phyloP scores from a whole-genome alignment of 2,113 vertebrate genomes.

The Cyprinodon brontotheroides region DNA sequence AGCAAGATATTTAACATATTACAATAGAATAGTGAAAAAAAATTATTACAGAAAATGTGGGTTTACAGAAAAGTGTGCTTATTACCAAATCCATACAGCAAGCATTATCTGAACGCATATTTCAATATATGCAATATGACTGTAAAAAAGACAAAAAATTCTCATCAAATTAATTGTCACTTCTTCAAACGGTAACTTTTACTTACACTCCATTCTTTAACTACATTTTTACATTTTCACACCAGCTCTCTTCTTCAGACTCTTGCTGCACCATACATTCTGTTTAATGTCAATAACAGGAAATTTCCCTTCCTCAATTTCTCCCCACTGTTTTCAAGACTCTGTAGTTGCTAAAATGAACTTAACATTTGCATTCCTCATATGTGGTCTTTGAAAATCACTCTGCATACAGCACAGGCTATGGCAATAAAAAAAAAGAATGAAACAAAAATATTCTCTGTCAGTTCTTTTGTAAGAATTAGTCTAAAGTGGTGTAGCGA shows the following conservation, averaged over 20 bases:
- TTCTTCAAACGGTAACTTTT: no score
- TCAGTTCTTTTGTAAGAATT: slow-evolving; percentile 6
- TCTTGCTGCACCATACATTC: neutral
- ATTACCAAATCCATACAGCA: neutral
- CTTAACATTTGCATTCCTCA: slow-evolving; percentile 66
- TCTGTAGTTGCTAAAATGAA: slow-evolving; percentile 37
- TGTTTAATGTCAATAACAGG: slow-evolving; percentile 11
- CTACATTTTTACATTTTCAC: slow-evolving; percentile 14
- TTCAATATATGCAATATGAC: neutral
- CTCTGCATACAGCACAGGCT: slow-evolving; percentile 41
- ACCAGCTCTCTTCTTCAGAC: neutral
- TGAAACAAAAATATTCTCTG: slow-evolving; percentile 24
- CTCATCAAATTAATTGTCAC: neutral
- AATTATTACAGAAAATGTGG: neutral
- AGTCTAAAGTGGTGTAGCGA: slow-evolving; percentile 19
- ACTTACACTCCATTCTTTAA: neutral
- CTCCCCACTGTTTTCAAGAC: slow-evolving; percentile 15
- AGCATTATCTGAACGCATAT: neutral
- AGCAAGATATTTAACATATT: neutral
- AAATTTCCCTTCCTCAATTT: neutral
- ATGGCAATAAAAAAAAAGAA: slow-evolving; percentile 27
- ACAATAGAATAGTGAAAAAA: neutral
- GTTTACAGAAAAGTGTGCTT: neutral
- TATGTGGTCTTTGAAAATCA: slow-evolving; percentile 48
- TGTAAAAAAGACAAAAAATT: neutral